Percentiles rank a stretch among this genome's conserved stretches.
These are phyloP conservation scores for Aproaerema taeniolella DNA, from an alignment of 2,888 invertebrate genomes.

Conservation along the genomic window DNA sequence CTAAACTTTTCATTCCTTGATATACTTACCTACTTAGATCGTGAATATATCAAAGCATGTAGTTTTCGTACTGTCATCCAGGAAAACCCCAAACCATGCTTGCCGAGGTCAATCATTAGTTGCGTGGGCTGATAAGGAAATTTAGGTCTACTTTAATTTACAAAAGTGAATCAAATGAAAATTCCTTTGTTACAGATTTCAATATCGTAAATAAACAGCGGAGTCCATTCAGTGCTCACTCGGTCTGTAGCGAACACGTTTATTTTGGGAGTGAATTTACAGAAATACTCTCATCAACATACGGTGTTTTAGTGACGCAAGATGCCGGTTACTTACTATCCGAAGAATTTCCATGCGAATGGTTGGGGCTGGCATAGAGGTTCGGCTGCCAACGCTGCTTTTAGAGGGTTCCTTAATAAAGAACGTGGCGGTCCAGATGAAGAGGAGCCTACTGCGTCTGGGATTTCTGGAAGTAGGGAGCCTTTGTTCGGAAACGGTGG, in stretches of 20 bases:
- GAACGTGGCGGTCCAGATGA: constrained; percentile 45
- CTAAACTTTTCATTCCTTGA: no score
- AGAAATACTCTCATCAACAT: constrained; percentile 22
- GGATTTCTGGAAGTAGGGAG: constrained; percentile 36
- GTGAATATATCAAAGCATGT: no score
- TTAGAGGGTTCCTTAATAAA: constrained; percentile 51
- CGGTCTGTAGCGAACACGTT: constrained; percentile 24
- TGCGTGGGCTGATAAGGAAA: neutral
- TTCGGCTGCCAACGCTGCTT: constrained; percentile 46
- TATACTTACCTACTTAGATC: no score
- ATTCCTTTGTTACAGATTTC: constrained; percentile 29
- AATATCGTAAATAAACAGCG: constrained; percentile 28
- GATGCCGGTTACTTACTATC: constrained; percentile 47
- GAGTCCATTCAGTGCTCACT: constrained; percentile 24
- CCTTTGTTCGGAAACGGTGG: constrained; percentile 44
- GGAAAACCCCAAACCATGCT: no score
- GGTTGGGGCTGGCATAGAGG: constrained; percentile 69
- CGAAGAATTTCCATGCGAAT: constrained; percentile 66
- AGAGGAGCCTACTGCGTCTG: no score
- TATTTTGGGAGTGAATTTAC: constrained; percentile 27
- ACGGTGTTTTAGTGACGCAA: constrained; percentile 17
- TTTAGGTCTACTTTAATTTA: constrained; percentile 2
- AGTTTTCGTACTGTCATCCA: no score
- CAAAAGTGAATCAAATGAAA: constrained; percentile 12
- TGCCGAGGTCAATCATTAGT: no score